Conservation (phyloP, 2,888 invertebrate species). For the Choristoneura rosaceana region DNA sequence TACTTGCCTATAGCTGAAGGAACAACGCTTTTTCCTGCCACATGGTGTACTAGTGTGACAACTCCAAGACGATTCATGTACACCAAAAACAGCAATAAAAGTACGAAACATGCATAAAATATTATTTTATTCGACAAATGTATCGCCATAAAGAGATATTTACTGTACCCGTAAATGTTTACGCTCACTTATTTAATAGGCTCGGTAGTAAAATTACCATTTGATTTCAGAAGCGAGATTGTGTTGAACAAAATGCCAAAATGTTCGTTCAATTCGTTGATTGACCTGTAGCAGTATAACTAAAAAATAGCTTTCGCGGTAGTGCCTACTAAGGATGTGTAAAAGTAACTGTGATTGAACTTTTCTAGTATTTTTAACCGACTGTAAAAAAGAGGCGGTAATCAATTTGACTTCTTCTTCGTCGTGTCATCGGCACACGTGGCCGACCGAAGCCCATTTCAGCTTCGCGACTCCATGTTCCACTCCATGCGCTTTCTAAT, state of each 20-base stretch:
- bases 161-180: slow-evolving; percentile 21
- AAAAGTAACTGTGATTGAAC: background rate
- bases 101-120: background rate
- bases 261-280: background rate
- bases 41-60: background rate
- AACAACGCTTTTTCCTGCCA: too few species aligned
- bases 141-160: slow-evolving; percentile 19
- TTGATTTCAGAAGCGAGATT: slow-evolving; percentile 6
- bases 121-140: slow-evolving; percentile 8
- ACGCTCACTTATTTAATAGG: slow-evolving; percentile 18
- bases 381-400: too few species aligned
- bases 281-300: background rate
- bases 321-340: background rate
- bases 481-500: too few species aligned
- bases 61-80: background rate
- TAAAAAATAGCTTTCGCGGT: background rate
- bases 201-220: slow-evolving; percentile 16
- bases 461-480: too few species aligned
- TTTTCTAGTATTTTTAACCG: background rate
- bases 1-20: too few species aligned
- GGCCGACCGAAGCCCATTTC: too few species aligned
- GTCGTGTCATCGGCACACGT: too few species aligned
- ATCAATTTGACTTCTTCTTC: too few species aligned
- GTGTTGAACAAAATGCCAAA: background rate
- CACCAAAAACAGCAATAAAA: background rate